Evolutionary conservation across 2,797 vertebrate species (phyloP).

Genomic region (Otus scops): DNA sequence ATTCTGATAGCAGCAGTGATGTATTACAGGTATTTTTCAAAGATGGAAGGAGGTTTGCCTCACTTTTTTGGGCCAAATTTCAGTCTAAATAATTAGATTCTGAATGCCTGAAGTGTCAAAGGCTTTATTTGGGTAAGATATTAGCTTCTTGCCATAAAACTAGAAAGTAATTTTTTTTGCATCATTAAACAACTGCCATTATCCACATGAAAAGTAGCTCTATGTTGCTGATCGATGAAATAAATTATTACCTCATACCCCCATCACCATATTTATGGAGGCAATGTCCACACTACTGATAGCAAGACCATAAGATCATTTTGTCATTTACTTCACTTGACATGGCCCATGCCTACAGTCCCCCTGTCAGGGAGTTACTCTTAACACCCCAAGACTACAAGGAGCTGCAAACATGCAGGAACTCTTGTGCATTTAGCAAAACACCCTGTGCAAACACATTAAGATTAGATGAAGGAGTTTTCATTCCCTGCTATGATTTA

Average conservation of each 20-base stretch:
- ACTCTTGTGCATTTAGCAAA: neutral
- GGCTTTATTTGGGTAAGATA: slow-evolving; percentile 24
- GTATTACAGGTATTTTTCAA: neutral
- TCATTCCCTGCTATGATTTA: neutral
- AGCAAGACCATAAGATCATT: neutral
- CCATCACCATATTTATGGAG: neutral
- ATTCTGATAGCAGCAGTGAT: neutral
- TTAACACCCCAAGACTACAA: neutral
- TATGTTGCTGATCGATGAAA: neutral
- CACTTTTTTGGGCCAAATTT: neutral
- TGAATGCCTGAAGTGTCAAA: neutral
- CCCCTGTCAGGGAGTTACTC: neutral
- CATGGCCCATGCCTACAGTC: neutral
- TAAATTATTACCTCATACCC: neutral
- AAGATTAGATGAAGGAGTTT: neutral
- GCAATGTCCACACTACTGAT: neutral
- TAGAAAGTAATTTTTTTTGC: neutral
- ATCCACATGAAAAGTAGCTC: neutral
- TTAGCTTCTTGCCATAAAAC: neutral
- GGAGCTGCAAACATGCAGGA: neutral
- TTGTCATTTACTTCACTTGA: neutral
- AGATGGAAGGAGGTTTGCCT: neutral
- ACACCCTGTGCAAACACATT: neutral
- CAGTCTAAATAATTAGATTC: neutral
- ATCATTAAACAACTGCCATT: neutral